phyloP scores from a whole-genome alignment of 30 jellyfish, hydroid and myxozoan genomes.

The Turritopsis dohrnii region DNA sequence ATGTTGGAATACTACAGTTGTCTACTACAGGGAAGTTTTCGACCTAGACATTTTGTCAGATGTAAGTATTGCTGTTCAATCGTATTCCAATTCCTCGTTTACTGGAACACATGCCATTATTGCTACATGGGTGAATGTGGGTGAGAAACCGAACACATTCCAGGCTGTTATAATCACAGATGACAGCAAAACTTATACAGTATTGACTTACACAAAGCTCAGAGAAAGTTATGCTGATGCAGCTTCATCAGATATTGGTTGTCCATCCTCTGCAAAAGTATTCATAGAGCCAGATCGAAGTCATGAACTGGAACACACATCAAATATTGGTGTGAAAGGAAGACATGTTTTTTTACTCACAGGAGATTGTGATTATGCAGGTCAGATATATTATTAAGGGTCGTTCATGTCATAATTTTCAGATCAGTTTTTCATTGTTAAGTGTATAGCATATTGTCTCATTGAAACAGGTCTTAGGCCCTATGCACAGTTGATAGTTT shows the following conservation, averaged over 20 bases:
- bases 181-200: background rate
- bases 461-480: no score
- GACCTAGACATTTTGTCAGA: background rate
- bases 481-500: no score
- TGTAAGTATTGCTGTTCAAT: background rate
- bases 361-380: background rate
- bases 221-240: background rate
- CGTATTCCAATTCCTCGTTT: background rate
- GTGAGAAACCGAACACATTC: background rate
- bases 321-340: constrained; percentile 8
- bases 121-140: background rate
- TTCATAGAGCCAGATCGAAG: background rate
- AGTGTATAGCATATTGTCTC: no score
- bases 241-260: background rate
- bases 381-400: no score
- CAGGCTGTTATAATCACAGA: background rate
- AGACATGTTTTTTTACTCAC: background rate
- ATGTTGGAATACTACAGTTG: background rate
- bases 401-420: no score
- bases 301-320: background rate
- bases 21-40: background rate
- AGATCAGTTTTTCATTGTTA: no score
- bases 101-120: background rate
- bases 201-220: background rate
- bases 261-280: background rate